Evolutionary conservation across 1,140 invertebrate genomes (phyloP).

Genomic region (Battus philenor): DNA sequence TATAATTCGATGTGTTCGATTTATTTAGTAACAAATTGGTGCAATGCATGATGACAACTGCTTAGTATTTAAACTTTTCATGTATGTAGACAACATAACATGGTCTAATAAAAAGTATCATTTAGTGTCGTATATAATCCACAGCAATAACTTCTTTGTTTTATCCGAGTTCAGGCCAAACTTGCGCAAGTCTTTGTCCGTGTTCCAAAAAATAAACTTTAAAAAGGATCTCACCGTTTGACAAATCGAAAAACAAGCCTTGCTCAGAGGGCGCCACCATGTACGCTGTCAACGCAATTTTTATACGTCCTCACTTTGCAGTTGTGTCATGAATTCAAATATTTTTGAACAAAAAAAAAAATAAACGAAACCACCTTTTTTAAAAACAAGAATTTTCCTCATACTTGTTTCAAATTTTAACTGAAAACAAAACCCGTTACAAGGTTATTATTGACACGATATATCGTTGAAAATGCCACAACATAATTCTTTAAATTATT

Average conservation of each 20-base stretch:
- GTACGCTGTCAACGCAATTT: slow-evolving; percentile 40
- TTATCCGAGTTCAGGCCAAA: slow-evolving; percentile 4
- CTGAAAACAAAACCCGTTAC: too few species aligned
- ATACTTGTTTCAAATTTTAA: too few species aligned
- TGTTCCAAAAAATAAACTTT: slow-evolving; percentile 11
- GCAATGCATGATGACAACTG: too few species aligned
- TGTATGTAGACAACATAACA: too few species aligned
- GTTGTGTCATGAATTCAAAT: slow-evolving; percentile 29
- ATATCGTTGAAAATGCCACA: too few species aligned
- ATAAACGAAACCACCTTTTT: not conserved
- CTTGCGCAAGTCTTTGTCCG: slow-evolving; percentile 8
- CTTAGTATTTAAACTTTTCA: too few species aligned
- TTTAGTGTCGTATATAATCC: too few species aligned
- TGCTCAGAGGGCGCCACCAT: slow-evolving; percentile 36
- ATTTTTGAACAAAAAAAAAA: slow-evolving; percentile 14
- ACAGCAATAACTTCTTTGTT: slow-evolving; percentile 2
- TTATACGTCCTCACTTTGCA: slow-evolving; percentile 34
- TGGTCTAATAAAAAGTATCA: too few species aligned
- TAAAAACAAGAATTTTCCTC: too few species aligned
- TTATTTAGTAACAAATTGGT: slow-evolving; percentile 14
- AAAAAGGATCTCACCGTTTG: slow-evolving; percentile 25
- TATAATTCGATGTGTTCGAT: slow-evolving; percentile 16
- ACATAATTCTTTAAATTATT: too few species aligned
- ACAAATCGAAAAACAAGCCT: slow-evolving; percentile 38
- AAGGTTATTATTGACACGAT: too few species aligned